Conservation (phyloP, 1,140 invertebrate genomes). For the Drosophila tsacasi region DNA sequence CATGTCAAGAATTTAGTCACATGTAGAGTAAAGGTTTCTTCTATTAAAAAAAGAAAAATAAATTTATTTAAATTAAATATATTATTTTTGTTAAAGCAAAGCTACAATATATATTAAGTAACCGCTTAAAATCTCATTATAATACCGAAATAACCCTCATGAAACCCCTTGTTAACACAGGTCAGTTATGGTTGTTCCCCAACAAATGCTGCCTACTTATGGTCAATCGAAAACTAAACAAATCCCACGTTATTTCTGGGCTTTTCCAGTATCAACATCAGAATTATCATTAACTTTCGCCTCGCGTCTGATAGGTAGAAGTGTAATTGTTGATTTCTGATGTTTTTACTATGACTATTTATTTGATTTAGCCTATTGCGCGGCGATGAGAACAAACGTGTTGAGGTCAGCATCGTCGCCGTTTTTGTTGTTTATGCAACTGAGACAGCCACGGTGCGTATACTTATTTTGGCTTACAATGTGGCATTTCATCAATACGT, state of each 20-base stretch:
- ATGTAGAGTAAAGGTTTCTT: not conserved
- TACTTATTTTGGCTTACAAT: constrained; percentile 53
- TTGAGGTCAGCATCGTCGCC: constrained; percentile 52
- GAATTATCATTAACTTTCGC: constrained; percentile 31
- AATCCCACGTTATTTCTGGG: constrained; percentile 2
- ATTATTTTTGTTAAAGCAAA: too few species aligned
- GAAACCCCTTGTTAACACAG: not conserved
- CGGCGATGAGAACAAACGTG: constrained; percentile 57
- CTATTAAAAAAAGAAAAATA: not conserved
- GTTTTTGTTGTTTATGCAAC: constrained; percentile 63
- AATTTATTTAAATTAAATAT: not conserved
- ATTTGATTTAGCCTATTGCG: constrained; percentile 59
- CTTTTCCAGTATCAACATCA: constrained; percentile 21
- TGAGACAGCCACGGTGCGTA: constrained; percentile 49
- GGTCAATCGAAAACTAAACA: not conserved
- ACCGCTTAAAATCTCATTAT: too few species aligned
- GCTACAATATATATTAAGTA: not conserved
- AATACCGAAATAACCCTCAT: not conserved
- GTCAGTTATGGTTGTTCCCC: not conserved
- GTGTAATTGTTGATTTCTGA: constrained; percentile 46
- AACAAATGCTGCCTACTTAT: constrained; percentile 2
- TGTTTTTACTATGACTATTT: constrained; percentile 32
- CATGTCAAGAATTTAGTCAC: not conserved
- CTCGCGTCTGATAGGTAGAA: constrained; percentile 24
- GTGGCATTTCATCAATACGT: constrained; percentile 63